Percentiles rank a stretch among this genome's conserved stretches.
phyloP scores from a whole-genome alignment of 2,797 vertebrate genomes.

The Sarcoramphus papa region DNA sequence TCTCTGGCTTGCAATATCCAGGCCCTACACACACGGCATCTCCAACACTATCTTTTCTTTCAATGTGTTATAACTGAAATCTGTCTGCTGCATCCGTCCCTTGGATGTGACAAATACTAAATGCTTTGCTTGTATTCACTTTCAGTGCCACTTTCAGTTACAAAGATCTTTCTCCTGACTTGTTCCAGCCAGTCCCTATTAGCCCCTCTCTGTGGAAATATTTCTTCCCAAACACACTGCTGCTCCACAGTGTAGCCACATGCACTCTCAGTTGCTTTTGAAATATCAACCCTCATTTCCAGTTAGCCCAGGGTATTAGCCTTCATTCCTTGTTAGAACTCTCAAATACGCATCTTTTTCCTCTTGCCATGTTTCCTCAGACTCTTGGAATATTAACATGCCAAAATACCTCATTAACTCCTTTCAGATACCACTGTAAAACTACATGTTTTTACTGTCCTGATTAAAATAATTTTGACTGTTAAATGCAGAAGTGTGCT shows the following conservation, averaged over 20 bases:
- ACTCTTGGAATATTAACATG: neutral
- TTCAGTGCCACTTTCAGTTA: neutral
- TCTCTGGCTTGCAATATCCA: neutral
- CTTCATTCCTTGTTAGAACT: neutral
- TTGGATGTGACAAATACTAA: neutral
- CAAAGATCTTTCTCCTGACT: neutral
- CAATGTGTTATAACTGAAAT: neutral
- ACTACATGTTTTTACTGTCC: neutral
- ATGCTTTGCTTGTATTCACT: neutral
- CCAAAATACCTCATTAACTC: neutral
- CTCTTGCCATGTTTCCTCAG: neutral
- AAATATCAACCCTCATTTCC: neutral
- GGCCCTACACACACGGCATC: rapidly evolving
- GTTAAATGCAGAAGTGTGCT: neutral
- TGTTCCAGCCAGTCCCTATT: neutral
- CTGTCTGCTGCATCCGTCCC: neutral
- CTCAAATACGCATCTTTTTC: neutral
- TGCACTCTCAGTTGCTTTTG: neutral
- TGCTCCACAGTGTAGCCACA: neutral
- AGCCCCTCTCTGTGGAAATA: neutral
- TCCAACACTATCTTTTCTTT: neutral
- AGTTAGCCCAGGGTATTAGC: neutral
- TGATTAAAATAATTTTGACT: neutral
- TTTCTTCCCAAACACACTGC: neutral
- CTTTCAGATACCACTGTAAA: neutral